Percentiles rank a stretch among this genome's conserved stretches.
phyloP scores from a whole-genome alignment of 2,888 invertebrate genomes.

The Autographa gamma region DNA sequence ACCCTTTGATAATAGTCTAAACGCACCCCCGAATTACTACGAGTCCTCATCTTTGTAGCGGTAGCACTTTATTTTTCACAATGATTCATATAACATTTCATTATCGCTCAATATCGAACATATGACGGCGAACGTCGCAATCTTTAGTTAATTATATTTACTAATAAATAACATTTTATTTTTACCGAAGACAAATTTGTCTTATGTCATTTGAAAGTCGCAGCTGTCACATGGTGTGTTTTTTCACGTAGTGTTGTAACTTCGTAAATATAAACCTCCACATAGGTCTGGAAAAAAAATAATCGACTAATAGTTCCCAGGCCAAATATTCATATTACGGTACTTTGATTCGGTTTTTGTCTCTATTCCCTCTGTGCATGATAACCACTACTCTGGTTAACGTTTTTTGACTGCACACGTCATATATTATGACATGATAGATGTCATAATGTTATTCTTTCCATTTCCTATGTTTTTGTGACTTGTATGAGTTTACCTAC shows the following conservation, averaged over 20 bases:
- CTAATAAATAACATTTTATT: not conserved
- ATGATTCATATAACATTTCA: conserved; percentile 4
- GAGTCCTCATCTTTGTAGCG: conserved; percentile 91
- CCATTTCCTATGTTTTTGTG: conserved; percentile 46
- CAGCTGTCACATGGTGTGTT: conserved; percentile 52
- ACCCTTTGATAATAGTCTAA: conserved; percentile 98
- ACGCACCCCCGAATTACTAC: conserved; percentile 97
- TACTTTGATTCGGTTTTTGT: too few species aligned
- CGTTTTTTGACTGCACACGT: conserved; percentile 3
- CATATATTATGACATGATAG: conserved; percentile 15
- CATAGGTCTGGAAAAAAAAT: too few species aligned
- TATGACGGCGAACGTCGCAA: not conserved
- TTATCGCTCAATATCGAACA: conserved; percentile 10
- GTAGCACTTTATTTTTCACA: conserved; percentile 28
- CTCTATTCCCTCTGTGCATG: not conserved
- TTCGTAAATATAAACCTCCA: too few species aligned
- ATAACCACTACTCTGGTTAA: not conserved
- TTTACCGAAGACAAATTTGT: conserved; percentile 7
- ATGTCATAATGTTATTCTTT: conserved; percentile 34
- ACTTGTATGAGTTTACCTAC: conserved; percentile 28
- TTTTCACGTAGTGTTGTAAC: too few species aligned
- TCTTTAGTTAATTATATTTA: not conserved
- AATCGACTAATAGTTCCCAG: too few species aligned
- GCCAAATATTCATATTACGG: too few species aligned
- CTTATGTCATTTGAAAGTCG: conserved; percentile 84